Evolutionary conservation across 2,888 invertebrate genomes (phyloP).

Genomic region (Lomographa bimaculata): DNA sequence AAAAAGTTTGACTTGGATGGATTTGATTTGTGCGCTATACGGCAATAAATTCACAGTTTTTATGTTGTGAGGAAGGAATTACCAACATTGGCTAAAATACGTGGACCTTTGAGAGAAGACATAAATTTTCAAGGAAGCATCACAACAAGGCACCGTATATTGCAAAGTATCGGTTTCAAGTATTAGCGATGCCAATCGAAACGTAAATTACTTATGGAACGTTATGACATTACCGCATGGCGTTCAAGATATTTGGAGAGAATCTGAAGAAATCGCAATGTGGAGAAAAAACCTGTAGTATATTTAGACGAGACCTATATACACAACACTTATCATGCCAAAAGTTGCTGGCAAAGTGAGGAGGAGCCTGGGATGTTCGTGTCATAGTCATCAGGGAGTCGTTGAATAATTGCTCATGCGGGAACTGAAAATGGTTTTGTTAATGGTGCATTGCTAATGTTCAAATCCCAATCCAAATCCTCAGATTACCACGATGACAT

Average conservation of each 20-base stretch:
- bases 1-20: slow-evolving; percentile 24
- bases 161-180: slow-evolving; percentile 23
- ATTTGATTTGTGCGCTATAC: slow-evolving; percentile 28
- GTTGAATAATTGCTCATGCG: slow-evolving; percentile 28
- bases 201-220: slow-evolving; percentile 25
- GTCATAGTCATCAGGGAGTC: slow-evolving; percentile 19
- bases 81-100: slow-evolving; percentile 22
- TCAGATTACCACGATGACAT: slow-evolving; percentile 22
- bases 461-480: slow-evolving; percentile 29
- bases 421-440: slow-evolving; percentile 29
- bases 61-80: slow-evolving; percentile 21
- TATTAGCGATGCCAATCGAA: slow-evolving; percentile 24
- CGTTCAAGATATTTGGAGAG: slow-evolving; percentile 23
- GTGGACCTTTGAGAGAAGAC: slow-evolving; percentile 19
- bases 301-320: slow-evolving; percentile 23
- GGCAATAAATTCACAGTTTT: slow-evolving; percentile 28
- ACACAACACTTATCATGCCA: slow-evolving; percentile 19
- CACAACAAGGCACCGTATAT: slow-evolving; percentile 26
- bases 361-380: slow-evolving; percentile 14
- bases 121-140: slow-evolving; percentile 29
- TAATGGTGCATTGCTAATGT: slow-evolving; percentile 25
- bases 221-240: slow-evolving; percentile 28
- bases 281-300: slow-evolving; percentile 16
- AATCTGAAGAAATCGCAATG: slow-evolving; percentile 16
- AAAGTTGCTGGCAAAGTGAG: slow-evolving; percentile 21